Evolutionary conservation across 1,140 invertebrate species (phyloP), one percentile per base, ranked within the genome.

Genomic region (Drosophila punjabiensis): DNA sequence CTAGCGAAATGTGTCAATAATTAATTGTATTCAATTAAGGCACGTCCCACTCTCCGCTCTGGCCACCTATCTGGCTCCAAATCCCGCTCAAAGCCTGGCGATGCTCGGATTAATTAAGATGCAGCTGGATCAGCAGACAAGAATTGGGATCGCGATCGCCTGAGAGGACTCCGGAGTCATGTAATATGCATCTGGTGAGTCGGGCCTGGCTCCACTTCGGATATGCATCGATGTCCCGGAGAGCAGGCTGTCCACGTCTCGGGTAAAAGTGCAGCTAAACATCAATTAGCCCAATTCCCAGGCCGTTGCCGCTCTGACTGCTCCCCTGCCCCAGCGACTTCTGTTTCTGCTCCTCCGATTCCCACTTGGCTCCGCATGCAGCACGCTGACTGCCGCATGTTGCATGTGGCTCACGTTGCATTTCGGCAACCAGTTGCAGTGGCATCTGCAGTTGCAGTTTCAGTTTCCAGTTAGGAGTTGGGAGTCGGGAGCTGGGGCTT

Each of bases 201-300:
- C 43, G 43, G 43, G 68, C 53, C 53, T 67, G 56, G 66, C 59
- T 58, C 35, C 55, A 28, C 43, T 52, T 77, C 45, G 63, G 71
- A 80, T 81, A 68, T 64, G 82, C 61, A 85, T 79, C 78, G 82
- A 63, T 70, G 61, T 30, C 58, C 70, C 18, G 13, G 43, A 9
- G 60, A 20, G 30, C 32, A 45, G 39, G 18, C 65, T 82, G 74
- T 84, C 85, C 89, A 82, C 83, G 83, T 77, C 77, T 85, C 77
- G 79, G 84, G 76, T 91, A 91, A 82, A 91, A 91, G 82, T 91
- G 89, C 89, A 91, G 81, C 89, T 91, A 85, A 91, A 84, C 79
- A 91, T 88, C 89, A 91, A 91, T 91, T 91, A 91, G 84, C 89
- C 89, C 82, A 91, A 79, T 91, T 91, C 89, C 88, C 84, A 85